Base-by-base conservation (phyloP, 2,797 vertebrate genomes). In the Aplochiton taeniatus region DNA sequence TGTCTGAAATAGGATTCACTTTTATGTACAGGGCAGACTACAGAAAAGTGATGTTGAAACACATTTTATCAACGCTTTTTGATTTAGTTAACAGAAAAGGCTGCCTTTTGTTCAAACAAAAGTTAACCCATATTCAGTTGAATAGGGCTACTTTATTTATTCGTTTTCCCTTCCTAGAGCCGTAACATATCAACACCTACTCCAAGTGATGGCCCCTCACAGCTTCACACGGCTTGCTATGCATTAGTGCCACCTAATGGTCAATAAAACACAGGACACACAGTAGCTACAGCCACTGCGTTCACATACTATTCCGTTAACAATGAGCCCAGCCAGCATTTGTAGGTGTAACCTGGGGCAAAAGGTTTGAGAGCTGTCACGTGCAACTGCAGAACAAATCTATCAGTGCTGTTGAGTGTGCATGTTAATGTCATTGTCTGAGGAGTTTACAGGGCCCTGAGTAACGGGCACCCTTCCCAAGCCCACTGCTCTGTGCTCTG, bases 171-270 rank as follows among this genome's bases (percentile, higher is more conserved):
- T 13, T 14, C 20, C 50, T 51, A 47, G 46, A 68, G 52, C 57
- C 12, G 41, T n/a, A 55, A 59, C 55, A 58, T 58, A 58, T 65
- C 44, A 47, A 62, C 63, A 70, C n/a, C 57, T 65, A 41, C 42
- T 52, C 18, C 43, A 11, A 59, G 13, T 44, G 41, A 12, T 54
- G 20, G 14, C 62, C 14, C 7, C 1, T 42, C 54, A 67, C 51
- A 14, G 63, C n/a, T 31, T 4, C 19, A 11, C 19, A 64, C 18
- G 14, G 62, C 61, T 58, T 20, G 83, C 75, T 90, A 87, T 90
- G 83, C 85, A 87, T 91, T 82, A 92, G 86, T 91, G 93, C 92
- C 93, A 93, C 90, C 93, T 93, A 87, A 88, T 91, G 93, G 90
- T 68, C 73, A 75, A 46, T 6, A 8, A 69, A 55, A 13, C 8